phyloP scores from a whole-genome alignment of 2,888 invertebrate genomes.

The Scaptomyza cyrtandrae region DNA sequence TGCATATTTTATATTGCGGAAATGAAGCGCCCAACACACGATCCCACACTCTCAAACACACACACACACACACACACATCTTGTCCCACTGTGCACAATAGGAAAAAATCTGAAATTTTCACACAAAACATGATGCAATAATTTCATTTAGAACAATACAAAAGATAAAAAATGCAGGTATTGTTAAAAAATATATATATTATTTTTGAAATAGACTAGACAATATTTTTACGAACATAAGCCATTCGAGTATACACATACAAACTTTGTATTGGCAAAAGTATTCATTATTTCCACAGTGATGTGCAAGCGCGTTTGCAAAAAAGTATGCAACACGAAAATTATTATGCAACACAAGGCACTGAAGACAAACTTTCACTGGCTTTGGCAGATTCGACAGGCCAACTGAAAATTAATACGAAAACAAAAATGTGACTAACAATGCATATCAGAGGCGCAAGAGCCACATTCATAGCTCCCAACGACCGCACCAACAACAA shows the following conservation, averaged over 20 bases:
- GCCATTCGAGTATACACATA: not conserved
- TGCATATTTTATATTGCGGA: slow-evolving; percentile 77
- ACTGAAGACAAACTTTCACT: slow-evolving; percentile 74
- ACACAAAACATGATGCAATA: no score
- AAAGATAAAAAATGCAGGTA: no score
- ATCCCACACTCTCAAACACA: slow-evolving; percentile 11
- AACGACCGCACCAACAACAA: slow-evolving; percentile 48
- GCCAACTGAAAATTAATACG: slow-evolving; percentile 72
- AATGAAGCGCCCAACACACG: slow-evolving; percentile 60
- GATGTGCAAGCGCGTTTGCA: not conserved
- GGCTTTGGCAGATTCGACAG: slow-evolving; percentile 71
- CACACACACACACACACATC: not conserved
- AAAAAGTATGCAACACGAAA: slow-evolving; percentile 68
- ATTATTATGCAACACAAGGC: slow-evolving; percentile 70
- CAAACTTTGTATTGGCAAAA: not conserved
- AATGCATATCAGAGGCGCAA: slow-evolving; percentile 42
- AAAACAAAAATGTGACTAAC: slow-evolving; percentile 54
- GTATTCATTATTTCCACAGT: not conserved
- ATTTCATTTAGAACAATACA: no score
- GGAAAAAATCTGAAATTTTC: no score
- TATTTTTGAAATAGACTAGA: no score
- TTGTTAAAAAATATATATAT: no score
- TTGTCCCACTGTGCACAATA: slow-evolving; percentile 16
- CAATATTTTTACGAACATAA: not conserved
- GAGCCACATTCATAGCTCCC: slow-evolving; percentile 22